phyloP scores from a whole-genome alignment of 2,113 vertebrate genomes.

The Orcinus orca region DNA sequence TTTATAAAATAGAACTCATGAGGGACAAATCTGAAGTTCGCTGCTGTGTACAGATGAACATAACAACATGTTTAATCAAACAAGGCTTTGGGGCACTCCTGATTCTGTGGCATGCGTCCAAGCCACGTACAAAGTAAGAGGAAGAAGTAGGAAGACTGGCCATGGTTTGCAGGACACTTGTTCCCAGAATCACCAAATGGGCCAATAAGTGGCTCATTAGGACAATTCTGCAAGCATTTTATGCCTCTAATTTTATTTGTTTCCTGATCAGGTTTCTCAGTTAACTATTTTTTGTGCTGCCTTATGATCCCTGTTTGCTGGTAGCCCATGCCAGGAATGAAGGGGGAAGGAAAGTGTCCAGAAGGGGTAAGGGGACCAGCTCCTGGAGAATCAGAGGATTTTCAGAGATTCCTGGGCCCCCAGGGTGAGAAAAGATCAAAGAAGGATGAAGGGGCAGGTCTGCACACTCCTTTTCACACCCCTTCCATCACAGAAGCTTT shows the following conservation, averaged over 20 bases:
- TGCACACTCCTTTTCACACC: background rate
- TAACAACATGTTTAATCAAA: background rate
- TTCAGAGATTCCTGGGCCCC: background rate
- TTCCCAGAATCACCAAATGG: background rate
- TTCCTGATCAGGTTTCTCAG: background rate
- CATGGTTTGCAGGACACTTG: background rate
- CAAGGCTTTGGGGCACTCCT: background rate
- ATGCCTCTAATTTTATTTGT: background rate
- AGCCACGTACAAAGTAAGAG: background rate
- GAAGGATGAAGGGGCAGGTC: background rate
- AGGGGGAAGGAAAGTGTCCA: background rate
- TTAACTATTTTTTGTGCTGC: background rate
- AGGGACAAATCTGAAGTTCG: background rate
- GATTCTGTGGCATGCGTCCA: background rate
- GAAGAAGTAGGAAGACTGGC: background rate
- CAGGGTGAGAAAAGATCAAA: background rate
- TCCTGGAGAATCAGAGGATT: background rate
- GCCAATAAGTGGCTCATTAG: background rate
- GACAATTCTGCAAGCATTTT: background rate
- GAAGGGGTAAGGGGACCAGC: background rate
- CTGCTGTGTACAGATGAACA: background rate
- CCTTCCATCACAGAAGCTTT: background rate
- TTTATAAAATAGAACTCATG: background rate
- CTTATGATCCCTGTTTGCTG: background rate
- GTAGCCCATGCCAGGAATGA: background rate